A percentile compares a stretch with the other conserved stretches of the same genome.
phyloP scores from a whole-genome alignment of 2,797 vertebrate genomes.

The Uromys caudimaculatus region DNA sequence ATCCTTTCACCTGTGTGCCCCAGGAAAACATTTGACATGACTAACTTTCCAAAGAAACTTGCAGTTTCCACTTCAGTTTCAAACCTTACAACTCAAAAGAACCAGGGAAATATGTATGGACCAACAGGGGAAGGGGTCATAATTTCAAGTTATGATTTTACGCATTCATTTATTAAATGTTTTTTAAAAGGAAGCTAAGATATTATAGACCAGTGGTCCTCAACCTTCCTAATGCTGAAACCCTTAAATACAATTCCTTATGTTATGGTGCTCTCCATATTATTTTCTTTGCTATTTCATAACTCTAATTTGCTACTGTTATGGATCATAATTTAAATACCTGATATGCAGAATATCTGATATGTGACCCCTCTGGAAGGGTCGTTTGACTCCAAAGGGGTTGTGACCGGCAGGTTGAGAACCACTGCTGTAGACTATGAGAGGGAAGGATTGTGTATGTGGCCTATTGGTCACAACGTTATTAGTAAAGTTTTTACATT shows the following conservation, averaged over 20 bases:
- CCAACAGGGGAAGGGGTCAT: background rate
- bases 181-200: background rate
- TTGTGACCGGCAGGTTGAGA: background rate
- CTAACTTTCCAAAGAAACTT: background rate
- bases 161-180: constrained; percentile 17
- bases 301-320: background rate
- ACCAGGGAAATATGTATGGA: background rate
- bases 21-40: background rate
- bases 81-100: background rate
- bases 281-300: background rate
- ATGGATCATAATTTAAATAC: background rate
- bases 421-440: background rate
- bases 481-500: constrained; percentile 20
- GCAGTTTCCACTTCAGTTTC: background rate
- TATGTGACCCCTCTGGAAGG: background rate
- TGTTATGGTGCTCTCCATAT: background rate
- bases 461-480: background rate
- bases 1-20: background rate
- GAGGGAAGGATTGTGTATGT: background rate
- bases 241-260: background rate
- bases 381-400: background rate
- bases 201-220: background rate
- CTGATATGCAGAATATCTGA: background rate
- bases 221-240: background rate
- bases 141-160: constrained; percentile 44